A percentile compares a stretch with the other conserved stretches of the same genome.
Evolutionary conservation across 2,113 vertebrate species (phyloP).

Genomic region (Otocyon megalotis): DNA sequence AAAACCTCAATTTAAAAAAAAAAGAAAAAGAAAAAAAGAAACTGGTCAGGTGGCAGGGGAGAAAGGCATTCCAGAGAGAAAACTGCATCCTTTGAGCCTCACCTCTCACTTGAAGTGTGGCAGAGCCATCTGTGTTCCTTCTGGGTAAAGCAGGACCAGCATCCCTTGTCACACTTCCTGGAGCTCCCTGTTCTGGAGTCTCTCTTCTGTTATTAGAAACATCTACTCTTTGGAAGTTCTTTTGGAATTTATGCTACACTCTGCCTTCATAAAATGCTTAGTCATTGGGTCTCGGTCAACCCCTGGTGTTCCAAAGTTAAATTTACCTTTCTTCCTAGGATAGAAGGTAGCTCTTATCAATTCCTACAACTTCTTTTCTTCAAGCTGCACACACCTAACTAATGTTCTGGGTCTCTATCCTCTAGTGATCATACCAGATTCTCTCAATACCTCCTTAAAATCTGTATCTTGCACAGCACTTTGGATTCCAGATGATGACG

Average conservation of each 20-base stretch:
- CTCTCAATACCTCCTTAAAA: not conserved
- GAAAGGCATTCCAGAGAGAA: not conserved
- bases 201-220: not conserved
- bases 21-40: not conserved
- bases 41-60: not conserved
- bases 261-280: not conserved
- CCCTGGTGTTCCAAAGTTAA: not conserved
- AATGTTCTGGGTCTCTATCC: not conserved
- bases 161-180: not conserved
- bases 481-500: not conserved
- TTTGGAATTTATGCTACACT: not conserved
- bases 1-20: not conserved
- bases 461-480: not conserved
- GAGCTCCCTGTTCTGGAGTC: not conserved
- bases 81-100: not conserved
- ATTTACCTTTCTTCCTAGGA: not conserved
- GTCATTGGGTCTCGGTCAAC: not conserved
- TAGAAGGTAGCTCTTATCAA: not conserved
- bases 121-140: not conserved
- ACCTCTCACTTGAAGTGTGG: rapidly evolving
- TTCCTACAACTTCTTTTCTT: not conserved
- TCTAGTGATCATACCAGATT: no score
- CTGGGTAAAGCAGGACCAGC: no score
- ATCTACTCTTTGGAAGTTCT: not conserved
- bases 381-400: not conserved